phyloP scores from a whole-genome alignment of 2,797 vertebrate species.

The Semaprochilodus insignis region DNA sequence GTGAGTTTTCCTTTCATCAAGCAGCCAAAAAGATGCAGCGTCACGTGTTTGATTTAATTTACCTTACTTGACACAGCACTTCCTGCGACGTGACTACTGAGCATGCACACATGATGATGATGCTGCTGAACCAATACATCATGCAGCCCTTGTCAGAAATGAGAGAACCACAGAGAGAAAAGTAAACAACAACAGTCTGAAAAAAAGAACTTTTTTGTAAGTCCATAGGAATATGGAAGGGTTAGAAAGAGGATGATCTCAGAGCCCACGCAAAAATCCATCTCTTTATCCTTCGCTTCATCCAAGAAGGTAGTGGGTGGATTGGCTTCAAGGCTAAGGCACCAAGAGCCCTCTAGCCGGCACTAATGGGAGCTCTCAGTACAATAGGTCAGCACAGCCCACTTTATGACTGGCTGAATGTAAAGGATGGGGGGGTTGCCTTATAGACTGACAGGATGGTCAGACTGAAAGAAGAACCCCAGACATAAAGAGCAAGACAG shows the following conservation, averaged over 20 bases:
- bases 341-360: conserved; percentile 29
- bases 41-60: too few species aligned
- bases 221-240: conserved; percentile 13
- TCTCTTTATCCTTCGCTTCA: conserved; percentile 48
- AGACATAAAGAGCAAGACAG: conserved; percentile 23
- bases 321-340: conserved; percentile 30
- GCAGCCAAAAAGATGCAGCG: too few species aligned
- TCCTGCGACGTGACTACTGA: too few species aligned
- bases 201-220: conserved; percentile 34
- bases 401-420: conserved; percentile 30
- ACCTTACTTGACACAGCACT: too few species aligned
- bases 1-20: too few species aligned
- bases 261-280: conserved; percentile 39
- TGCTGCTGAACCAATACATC: too few species aligned
- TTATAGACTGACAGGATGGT: background rate
- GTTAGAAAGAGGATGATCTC: conserved; percentile 39
- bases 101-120: too few species aligned
- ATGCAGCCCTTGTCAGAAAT: background rate
- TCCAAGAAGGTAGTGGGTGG: conserved; percentile 50
- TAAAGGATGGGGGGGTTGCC: background rate
- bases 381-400: conserved; percentile 14
- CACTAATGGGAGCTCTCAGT: conserved; percentile 55
- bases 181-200: conserved; percentile 29
- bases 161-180: conserved; percentile 46
- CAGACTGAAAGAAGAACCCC: background rate